These are phyloP conservation scores for Mesocentrotus franciscanus DNA, from an alignment of 53 echinoderm and acorn worm species.

Conservation along the genomic window DNA sequence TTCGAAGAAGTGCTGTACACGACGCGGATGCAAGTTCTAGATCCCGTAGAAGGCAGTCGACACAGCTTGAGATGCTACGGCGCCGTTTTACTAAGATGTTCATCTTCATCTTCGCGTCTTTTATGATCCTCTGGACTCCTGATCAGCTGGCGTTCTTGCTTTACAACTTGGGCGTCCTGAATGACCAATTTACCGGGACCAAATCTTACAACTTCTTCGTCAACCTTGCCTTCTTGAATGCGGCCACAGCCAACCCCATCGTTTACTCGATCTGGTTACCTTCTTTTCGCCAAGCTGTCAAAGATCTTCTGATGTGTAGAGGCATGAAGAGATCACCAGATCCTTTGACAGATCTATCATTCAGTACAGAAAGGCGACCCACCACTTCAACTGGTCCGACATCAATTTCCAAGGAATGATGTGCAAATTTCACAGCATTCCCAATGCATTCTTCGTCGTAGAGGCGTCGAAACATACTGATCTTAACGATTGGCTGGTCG, in stretches of 20 bases:
- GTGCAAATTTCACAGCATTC: background rate
- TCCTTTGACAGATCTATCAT: background rate
- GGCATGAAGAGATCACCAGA: background rate
- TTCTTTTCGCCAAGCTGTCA: slow-evolving; percentile 14
- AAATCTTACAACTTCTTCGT: background rate
- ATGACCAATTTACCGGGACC: slow-evolving; percentile 1
- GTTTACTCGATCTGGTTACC: slow-evolving; percentile 53
- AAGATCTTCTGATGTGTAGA: background rate
- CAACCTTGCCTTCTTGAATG: slow-evolving; percentile 34
- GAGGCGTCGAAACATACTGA: no score
- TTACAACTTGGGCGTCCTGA: background rate
- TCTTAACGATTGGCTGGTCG: no score
- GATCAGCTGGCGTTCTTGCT: slow-evolving; percentile 48
- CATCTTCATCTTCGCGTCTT: slow-evolving; percentile 33
- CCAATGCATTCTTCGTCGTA: no score
- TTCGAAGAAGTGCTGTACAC: background rate
- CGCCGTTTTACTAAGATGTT: slow-evolving; percentile 48
- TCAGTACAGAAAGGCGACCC: background rate
- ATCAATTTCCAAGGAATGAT: background rate
- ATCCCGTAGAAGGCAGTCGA: background rate
- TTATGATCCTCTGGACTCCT: slow-evolving; percentile 50
- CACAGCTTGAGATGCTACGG: background rate
- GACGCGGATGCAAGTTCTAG: no score
- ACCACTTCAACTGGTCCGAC: background rate
- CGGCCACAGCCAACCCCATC: slow-evolving; percentile 10